Evolutionary conservation across 2,797 vertebrate genomes (phyloP).

Genomic region (Crenuchus spilurus): DNA sequence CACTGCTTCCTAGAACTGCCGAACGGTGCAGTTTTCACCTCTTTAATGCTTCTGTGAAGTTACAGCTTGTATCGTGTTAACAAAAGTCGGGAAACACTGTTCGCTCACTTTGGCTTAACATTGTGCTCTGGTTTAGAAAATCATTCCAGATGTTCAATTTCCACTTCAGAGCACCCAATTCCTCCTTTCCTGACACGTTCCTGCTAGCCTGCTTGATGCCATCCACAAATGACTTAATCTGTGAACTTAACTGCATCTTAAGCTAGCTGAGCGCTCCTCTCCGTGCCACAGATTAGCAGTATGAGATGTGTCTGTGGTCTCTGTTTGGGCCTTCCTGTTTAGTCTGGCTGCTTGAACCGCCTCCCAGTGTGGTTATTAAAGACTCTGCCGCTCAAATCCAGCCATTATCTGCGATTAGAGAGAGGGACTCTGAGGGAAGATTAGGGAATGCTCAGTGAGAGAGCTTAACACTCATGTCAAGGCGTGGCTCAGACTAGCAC

Average conservation of each 20-base stretch:
- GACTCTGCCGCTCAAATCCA: conserved; percentile 65
- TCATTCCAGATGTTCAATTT: not conserved
- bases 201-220: no score
- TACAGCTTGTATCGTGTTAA: not conserved
- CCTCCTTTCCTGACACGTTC: not conserved
- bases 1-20: not conserved
- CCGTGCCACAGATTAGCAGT: conserved; percentile 26
- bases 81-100: no score
- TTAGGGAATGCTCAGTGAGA: conserved; percentile 50
- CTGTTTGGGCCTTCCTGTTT: conserved; percentile 45
- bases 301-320: conserved; percentile 3
- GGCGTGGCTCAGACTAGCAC: not conserved
- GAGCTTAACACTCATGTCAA: conserved; percentile 12
- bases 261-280: conserved; percentile 12
- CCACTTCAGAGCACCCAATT: not conserved
- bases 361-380: conserved; percentile 71
- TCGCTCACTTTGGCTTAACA: not conserved
- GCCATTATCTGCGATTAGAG: conserved; percentile 75
- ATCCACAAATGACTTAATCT: not conserved
- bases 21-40: not conserved
- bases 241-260: not conserved
- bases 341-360: conserved; percentile 56
- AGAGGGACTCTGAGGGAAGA: conserved; percentile 57
- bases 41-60: not conserved
- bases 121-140: not conserved